Base-by-base conservation (phyloP, 2,888 invertebrate species). In the Andrena haemorrhoa region DNA sequence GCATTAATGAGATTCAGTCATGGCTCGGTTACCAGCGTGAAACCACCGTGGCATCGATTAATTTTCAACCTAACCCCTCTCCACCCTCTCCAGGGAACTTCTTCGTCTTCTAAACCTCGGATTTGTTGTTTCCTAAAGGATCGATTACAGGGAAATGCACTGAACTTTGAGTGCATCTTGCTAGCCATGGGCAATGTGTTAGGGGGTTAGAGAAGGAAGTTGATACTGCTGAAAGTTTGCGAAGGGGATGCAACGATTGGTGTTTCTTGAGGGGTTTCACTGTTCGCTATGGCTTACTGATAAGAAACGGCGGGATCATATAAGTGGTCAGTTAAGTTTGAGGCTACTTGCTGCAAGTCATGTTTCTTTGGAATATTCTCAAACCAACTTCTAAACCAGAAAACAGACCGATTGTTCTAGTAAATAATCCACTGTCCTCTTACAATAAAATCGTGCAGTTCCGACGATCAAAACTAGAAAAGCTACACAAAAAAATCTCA, bases 1-100 rank as follows among this genome's bases (percentile, higher is more conserved):
- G 84, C 84, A 87, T 86, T 88, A 87, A 88, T 87, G 87, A 85
- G 85, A 87, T 88, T 88, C 87, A 82, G 83, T 79, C 86, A 83
- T 78, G 85, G 82, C 82, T 86, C 84, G 80, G 80, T 85, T 81
- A 72, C 68, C 66, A 75, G 82, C 79, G 80, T 77, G 79, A 79
- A 85, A 80, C 83, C 83, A 47, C 81, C 75, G 63, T 74, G 79
- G 78, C 70, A 68, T 72, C 86, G 86, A 86, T 87, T 87, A 86
- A 86, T 86, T 86, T 82, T 76, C 73, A 74, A 53, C 77, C 41
- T 41, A 1, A 0, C 41, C 41, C 1, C n/a, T n/a, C n/a, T n/a
- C 5, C 47, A 23, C 31, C 33, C 26, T 23, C 26, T 8, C 33
- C 7, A 16, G 16, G 26, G 26, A 29, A 69, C 81, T 75, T 75